Conservation (phyloP, 1,140 invertebrate species). For the Diorhabda sublineata region DNA sequence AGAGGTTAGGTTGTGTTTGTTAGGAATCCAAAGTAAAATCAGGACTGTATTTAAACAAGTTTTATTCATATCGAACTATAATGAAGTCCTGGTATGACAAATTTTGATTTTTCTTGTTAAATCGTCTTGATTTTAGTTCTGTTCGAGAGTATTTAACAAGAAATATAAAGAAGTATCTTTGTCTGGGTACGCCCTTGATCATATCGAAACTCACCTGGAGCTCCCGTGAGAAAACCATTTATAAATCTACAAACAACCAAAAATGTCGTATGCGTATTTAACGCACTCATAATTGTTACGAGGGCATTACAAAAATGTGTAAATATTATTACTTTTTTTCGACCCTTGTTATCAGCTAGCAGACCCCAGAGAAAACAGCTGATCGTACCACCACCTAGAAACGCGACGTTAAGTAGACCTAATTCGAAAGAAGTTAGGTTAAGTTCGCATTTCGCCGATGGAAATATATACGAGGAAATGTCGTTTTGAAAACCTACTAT, state of each 20-base stretch:
- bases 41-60: too few relatives aligned
- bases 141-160: too few relatives aligned
- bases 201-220: conserved; percentile 39
- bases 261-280: conserved; percentile 46
- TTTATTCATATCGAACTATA: too few relatives aligned
- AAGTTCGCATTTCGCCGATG: conserved; percentile 47
- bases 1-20: too few relatives aligned
- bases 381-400: conserved; percentile 43
- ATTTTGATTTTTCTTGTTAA: too few relatives aligned
- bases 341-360: conserved; percentile 42
- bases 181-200: too few relatives aligned
- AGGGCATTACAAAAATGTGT: conserved; percentile 56
- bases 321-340: conserved; percentile 53
- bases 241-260: conserved; percentile 50
- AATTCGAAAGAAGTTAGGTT: conserved; percentile 40
- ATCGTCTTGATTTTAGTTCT: too few relatives aligned
- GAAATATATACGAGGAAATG: conserved; percentile 54
- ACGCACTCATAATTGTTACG: conserved; percentile 49
- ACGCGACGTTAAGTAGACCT: conserved; percentile 42
- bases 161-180: too few relatives aligned
- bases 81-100: too few relatives aligned
- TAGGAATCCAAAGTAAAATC: too few relatives aligned
- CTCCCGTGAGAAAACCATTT: conserved; percentile 54
- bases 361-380: conserved; percentile 46
- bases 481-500: conserved; percentile 56